Base-by-base conservation (phyloP, 2,888 invertebrate genomes). In the Anarsia innoxiella region DNA sequence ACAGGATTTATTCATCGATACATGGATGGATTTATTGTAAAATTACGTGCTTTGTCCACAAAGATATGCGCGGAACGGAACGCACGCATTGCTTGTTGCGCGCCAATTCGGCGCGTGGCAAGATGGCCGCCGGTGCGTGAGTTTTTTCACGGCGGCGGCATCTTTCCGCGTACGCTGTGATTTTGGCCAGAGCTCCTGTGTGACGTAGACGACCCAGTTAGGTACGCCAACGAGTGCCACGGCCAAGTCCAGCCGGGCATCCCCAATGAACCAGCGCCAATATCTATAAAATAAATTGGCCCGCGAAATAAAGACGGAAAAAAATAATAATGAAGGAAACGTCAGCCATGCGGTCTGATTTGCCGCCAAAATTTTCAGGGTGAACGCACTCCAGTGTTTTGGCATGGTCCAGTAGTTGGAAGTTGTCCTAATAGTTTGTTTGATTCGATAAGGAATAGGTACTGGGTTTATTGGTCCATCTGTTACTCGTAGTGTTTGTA, bases 281-380 rank as follows among this genome's bases (percentile, higher is more conserved):
- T 83, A 82, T 83, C 84, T 83, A 84, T 84, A 82, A 84, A 84
- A 84, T 77, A 83, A 84, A 84, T 84, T 73, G 72, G 73, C 71
- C 66, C 62, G 68, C 58, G 64, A 59, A 70, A 72, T 25, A 73
- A 73, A 66, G 63, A 59, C 61, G 59, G 59, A 74, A 78, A 80
- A 77, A 82, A 79, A 68, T 58, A 68, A 73, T 80, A 76, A 79
- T 76, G 72, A 77, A 74, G 82, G 67, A 76, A 74, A 69, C 78
- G 72, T 72, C 70, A 74, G 58, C 56, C 57, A 30, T 35, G 55
- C 46, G 43, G 50, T 47, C 41, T 47, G 74, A 68, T 77, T 76
- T 77, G 69, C 76, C 77, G 83, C 82, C 82, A 83, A 83, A 79
- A 80, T 61, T 51, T 61, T 67, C 65, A 61, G 71, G 82, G 74